Evolutionary conservation across 1,140 invertebrate genomes (phyloP), one percentile per base, ranked within the genome.

Genomic region (Zaprionus vittiger): DNA sequence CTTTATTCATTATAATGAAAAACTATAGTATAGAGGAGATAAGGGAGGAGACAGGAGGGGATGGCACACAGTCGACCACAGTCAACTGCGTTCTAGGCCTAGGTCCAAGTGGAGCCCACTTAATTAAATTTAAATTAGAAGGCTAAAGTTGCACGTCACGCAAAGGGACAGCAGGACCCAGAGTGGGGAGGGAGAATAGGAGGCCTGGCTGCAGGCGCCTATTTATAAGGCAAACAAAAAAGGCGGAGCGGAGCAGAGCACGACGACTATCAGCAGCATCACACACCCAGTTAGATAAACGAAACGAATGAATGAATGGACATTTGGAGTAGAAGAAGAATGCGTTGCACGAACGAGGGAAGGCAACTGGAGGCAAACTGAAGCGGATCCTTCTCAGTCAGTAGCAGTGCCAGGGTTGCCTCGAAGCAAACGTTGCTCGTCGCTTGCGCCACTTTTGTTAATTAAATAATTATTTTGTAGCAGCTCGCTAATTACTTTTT

Each of bases 391-490:
- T 41, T 41, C 38, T 41, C 38, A 41, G 38, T 5, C 38, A 41
- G 15, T 41, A 1, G 38, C 14, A 5, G 5, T 34, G 31, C 38
- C 60, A n/a, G 41, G 11, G 57, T 15, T 60, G 37, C 34, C 34
- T 41, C 9, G 31, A 2, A 34, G 31, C 31, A 11, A 34, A 7
- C 31, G 9, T 34, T 34, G 9, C 31, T 34, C 31, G 31, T 72
- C 38, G 64, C 49, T 47, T 37, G 64, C 77, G 55, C 81, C 85
- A 90, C 85, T 90, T 90, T 68, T 73, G 81, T 90, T 90, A 90
- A 90, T 90, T 90, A 90, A 90, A 90, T 90, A 90, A 90, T 90
- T 90, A 90, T 91, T 90, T 90, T 90, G 86, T 91, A 75, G 81
- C 85, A 80, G 79, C 76, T 90, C 72, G 81, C 81, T 90, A 87